Percentiles rank a stretch among this genome's conserved stretches.
phyloP scores from a whole-genome alignment of 2,797 vertebrate genomes.

The Sphenodon punctatus region DNA sequence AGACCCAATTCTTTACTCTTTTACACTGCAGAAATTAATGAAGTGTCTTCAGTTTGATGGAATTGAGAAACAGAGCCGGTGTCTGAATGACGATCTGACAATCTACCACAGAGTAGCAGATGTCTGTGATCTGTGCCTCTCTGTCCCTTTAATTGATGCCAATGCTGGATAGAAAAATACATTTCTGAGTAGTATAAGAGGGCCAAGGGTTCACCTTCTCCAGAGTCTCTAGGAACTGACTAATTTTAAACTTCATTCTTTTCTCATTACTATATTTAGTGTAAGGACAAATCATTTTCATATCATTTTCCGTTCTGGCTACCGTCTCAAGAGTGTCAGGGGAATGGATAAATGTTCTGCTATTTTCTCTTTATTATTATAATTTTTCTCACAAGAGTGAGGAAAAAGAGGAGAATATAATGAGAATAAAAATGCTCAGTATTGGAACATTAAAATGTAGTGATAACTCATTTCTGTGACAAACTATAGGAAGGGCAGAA shows the following conservation, averaged over 20 bases:
- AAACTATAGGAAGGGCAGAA: conserved; percentile 50
- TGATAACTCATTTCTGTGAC: conserved; percentile 62
- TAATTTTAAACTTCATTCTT: conserved; percentile 67
- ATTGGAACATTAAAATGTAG: conserved; percentile 63
- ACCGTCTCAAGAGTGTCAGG: conserved; percentile 65
- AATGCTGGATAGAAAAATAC: conserved; percentile 1
- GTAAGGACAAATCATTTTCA: conserved; percentile 66
- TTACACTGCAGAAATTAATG: not conserved
- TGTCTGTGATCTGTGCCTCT: conserved; percentile 16
- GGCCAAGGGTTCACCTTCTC: conserved; percentile 50
- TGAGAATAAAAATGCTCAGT: conserved; percentile 66
- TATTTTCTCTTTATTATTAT: conserved; percentile 73
- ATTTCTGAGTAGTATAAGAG: conserved; percentile 45
- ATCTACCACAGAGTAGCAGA: not conserved
- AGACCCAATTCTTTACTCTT: not conserved
- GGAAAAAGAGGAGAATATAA: conserved; percentile 58
- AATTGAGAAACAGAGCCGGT: not conserved
- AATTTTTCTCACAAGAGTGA: conserved; percentile 68
- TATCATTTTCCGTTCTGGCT: conserved; percentile 68
- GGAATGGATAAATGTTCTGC: conserved; percentile 68
- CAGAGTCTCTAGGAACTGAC: conserved; percentile 26
- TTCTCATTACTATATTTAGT: conserved; percentile 65
- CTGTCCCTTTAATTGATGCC: conserved; percentile 42
- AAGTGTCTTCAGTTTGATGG: not conserved
- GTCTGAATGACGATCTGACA: not conserved